Base-by-base conservation (phyloP, 2,888 invertebrate species). In the Leptura quadrifasciata region DNA sequence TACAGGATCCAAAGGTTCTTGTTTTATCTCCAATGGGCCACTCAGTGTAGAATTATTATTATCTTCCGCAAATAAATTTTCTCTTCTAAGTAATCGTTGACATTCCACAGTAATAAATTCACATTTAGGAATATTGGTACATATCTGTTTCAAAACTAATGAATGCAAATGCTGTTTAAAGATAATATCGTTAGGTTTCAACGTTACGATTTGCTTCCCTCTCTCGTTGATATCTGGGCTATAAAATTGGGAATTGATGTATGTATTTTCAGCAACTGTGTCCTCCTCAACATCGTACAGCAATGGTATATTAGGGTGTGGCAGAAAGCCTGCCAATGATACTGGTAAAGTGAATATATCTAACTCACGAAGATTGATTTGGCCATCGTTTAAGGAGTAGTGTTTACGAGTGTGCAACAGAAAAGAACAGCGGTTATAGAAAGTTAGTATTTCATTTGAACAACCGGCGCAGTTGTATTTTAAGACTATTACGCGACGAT, bases 381-480 rank as follows among this genome's bases (percentile, higher is more conserved):
- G 75, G 12, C 88, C 88, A 64, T 83, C 79, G 12, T 80, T 72
- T 12, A 84, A 55, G n/a, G 73, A 80, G 76, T 82, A 89, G 79
- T 89, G 89, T 52, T 83, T 83, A 18, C 89, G 81, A n/a, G 85
- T 82, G 74, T 89, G 89, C 17, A 89, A 77, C 18, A 89, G 79
- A 55, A 89, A 84, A 0, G 88, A 79, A 76, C 89, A 89, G 39
- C 88, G 86, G 74, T 89, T 89, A 82, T 88, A 89, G 79, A 88
- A 89, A 8, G 79, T 84, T 10, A 85, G 75, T 1, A 74, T 76
- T 39, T 79, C 67, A 55, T 79, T 74, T 1, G 78, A 67, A 76
- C 89, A 89, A 18, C 75, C 74, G 5, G 74, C 55, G 65, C 89
- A 89, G 71, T 85, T 85, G 79, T 86, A 89, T 70, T 83, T 85